phyloP scores from a whole-genome alignment of 1,140 invertebrate genomes.

The Aplysia californica region DNA sequence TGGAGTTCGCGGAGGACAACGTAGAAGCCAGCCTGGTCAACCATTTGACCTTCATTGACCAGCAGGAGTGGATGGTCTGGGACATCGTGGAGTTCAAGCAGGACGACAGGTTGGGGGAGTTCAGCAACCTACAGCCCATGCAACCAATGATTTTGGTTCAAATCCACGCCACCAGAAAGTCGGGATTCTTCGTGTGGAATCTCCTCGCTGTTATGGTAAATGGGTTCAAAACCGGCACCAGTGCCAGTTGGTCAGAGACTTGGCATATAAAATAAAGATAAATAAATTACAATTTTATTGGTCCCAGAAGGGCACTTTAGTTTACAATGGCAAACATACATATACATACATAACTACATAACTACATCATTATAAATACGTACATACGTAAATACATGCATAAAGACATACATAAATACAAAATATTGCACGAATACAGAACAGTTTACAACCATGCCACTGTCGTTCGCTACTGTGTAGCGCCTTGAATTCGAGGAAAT shows the following conservation, averaged over 20 bases:
- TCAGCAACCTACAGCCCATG: slow-evolving; percentile 32
- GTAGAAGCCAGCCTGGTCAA: slow-evolving; percentile 56
- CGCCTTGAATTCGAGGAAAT: too few relatives aligned
- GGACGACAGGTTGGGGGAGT: slow-evolving; percentile 42
- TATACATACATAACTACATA: too few relatives aligned
- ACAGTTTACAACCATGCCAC: too few relatives aligned
- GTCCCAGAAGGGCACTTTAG: too few relatives aligned
- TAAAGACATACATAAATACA: too few relatives aligned
- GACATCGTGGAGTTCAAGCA: slow-evolving; percentile 43
- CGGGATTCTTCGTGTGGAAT: slow-evolving; percentile 47
- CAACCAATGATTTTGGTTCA: slow-evolving; percentile 35
- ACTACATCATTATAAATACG: too few relatives aligned
- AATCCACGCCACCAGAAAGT: slow-evolving; percentile 35
- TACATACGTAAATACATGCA: too few relatives aligned
- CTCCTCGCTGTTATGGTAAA: slow-evolving; percentile 44
- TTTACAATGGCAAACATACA: too few relatives aligned
- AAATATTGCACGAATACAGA: too few relatives aligned
- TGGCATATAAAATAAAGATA: too few relatives aligned
- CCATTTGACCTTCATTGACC: slow-evolving; percentile 57
- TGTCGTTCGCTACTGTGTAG: too few relatives aligned
- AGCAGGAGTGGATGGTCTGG: slow-evolving; percentile 56
- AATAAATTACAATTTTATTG: too few relatives aligned
- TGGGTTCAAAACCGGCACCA: background rate
- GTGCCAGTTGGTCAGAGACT: background rate
- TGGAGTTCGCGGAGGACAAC: slow-evolving; percentile 53